Evolutionary conservation across 64 coral and sea anemone genomes (phyloP).

Genomic region (Pocillopora damicornis): DNA sequence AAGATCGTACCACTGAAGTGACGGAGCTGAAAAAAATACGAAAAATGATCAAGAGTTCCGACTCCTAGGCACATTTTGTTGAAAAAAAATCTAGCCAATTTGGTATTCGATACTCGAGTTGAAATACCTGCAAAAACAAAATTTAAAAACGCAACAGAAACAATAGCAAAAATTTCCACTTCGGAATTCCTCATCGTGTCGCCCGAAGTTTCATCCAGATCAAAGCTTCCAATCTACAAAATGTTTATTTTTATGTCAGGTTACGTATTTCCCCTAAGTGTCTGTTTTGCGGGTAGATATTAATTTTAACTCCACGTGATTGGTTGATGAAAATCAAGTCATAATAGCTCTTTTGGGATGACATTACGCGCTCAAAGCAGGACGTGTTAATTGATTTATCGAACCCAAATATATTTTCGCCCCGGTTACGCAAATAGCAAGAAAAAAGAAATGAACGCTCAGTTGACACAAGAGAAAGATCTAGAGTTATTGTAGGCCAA

Average conservation of each 20-base stretch:
- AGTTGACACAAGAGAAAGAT: too few species aligned
- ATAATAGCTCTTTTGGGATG: neutral
- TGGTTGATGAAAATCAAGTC: slow-evolving; percentile 12
- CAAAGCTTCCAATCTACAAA: neutral
- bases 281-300: slow-evolving; percentile 8
- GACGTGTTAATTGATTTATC: neutral
- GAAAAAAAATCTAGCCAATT: neutral
- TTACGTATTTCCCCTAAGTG: slow-evolving; percentile 8
- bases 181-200: neutral
- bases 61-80: neutral
- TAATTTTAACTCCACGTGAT: neutral
- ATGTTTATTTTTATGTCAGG: neutral
- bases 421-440: too few species aligned
- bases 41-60: neutral
- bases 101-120: neutral
- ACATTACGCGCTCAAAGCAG: neutral
- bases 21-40: slow-evolving; percentile 14
- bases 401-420: neutral
- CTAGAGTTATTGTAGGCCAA: too few species aligned
- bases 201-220: neutral
- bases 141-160: slow-evolving; percentile 9
- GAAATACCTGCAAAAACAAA: slow-evolving; percentile 31
- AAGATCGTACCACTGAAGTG: slow-evolving; percentile 27
- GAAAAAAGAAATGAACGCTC: too few species aligned
- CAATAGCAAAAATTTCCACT: neutral